Conservation (phyloP, 2,888 invertebrate species). For the Brassicogethes aeneus region DNA sequence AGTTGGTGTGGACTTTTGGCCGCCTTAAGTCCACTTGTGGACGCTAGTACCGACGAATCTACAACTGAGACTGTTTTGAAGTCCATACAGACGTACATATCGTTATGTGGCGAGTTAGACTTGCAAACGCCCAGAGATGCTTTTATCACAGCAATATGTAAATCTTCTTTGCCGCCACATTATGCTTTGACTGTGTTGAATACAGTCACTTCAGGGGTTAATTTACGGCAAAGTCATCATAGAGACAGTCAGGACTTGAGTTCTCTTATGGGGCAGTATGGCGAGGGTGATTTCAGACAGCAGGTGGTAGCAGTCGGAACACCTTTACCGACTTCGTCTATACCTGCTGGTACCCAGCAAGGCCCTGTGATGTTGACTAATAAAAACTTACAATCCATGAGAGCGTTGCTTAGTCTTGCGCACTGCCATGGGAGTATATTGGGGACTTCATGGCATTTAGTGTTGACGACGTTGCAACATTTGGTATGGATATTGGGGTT, state of each 20-base stretch:
- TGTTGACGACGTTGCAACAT: slow-evolving; percentile 88
- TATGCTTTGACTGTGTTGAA: slow-evolving; percentile 85
- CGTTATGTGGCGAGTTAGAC: slow-evolving; percentile 78
- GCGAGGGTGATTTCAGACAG: slow-evolving; percentile 72
- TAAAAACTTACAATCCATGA: slow-evolving; percentile 95
- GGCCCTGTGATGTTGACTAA: slow-evolving; percentile 95
- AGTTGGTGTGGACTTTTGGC: slow-evolving; percentile 93
- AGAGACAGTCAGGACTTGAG: slow-evolving; percentile 46
- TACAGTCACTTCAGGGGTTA: slow-evolving; percentile 48
- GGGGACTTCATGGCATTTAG: slow-evolving; percentile 92
- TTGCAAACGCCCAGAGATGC: slow-evolving; percentile 80
- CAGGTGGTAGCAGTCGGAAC: slow-evolving; percentile 98
- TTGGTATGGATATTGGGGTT: slow-evolving; percentile 92
- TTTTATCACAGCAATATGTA: slow-evolving; percentile 89
- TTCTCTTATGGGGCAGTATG: slow-evolving; percentile 43
- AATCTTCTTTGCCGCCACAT: slow-evolving; percentile 91
- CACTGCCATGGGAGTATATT: slow-evolving; percentile 87
- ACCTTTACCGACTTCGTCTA: slow-evolving; percentile 76
- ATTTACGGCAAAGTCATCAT: slow-evolving; percentile 34
- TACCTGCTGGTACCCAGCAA: slow-evolving; percentile 72
- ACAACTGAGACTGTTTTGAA: slow-evolving; percentile 87
- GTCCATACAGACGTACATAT: slow-evolving; percentile 82
- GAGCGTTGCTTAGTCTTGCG: slow-evolving; percentile 80
- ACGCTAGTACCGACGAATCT: slow-evolving; percentile 92
- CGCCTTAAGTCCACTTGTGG: slow-evolving; percentile 83